Base-by-base conservation (phyloP, 2,113 vertebrate species). In the Alosa alosa region DNA sequence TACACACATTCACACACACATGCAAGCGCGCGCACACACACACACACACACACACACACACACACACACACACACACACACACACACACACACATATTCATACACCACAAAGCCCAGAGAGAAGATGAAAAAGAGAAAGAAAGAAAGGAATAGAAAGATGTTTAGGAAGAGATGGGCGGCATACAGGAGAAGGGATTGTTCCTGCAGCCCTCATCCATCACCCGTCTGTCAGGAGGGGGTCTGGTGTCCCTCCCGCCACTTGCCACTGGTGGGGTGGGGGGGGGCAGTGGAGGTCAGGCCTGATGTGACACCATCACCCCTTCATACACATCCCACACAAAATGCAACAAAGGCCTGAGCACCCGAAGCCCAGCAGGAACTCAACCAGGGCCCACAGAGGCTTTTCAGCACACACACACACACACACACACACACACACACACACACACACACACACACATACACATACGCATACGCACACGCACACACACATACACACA, bases 181-280 rank as follows among this genome's bases (percentile, higher is more conserved):
- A 84, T 90, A 92, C 92, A 93, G 90, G 86, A 92, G 89, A 86
- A 68, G 83, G 83, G 86, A 91, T 93, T 93, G 90, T 92, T 90
- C 91, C 90, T 89, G 72, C 72, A 15, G 36, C 36, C 25, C 83
- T 81, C 87, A 84, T 91, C 87, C 89, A 94, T 94, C 89, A 94
- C 94, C 94, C 93, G 94, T 87, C 90, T 85, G 93, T 93, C 92
- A 93, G 90, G 93, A 90, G 92, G 93, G 85, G 92, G 92, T 89
- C 89, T 49, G 25, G 91, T 89, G 88, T 52, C 6, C 25, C n/a
- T 11, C 72, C 72, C 72, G 15, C 31, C 36, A 11, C 72, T 78
- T 31, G 72, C 10, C 15, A 13, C 72, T 39, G 2, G 72, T 36
- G 31, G 82, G 22, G 55, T 10, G 17, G 8, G 25, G 8, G 25